A percentile compares a stretch with the other conserved stretches of the same genome.
phyloP scores from a whole-genome alignment of 2,113 vertebrate genomes.

The Chaetorhynchus papuensis region DNA sequence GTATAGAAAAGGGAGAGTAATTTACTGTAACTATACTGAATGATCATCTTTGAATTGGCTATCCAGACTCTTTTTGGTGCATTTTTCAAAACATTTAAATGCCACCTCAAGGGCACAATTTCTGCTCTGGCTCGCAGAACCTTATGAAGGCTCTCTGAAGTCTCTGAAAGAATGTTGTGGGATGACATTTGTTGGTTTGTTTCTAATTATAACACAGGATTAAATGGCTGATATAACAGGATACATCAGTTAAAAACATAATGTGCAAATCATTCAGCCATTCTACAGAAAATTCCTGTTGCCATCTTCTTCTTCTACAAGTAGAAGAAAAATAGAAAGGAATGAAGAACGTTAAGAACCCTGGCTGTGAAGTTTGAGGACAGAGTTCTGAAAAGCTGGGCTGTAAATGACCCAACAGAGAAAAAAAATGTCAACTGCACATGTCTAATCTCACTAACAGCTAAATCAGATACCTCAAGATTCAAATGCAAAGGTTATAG shows the following conservation, averaged over 20 bases:
- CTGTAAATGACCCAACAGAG: not conserved
- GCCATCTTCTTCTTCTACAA: not conserved
- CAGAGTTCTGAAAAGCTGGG: not conserved
- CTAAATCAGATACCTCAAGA: not conserved
- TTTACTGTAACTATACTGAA: not conserved
- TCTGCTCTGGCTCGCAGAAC: not conserved
- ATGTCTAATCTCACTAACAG: not conserved
- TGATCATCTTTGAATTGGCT: not conserved
- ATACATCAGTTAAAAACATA: not conserved
- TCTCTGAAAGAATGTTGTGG: not conserved
- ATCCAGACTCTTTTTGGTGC: not conserved
- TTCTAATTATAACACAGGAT: not conserved
- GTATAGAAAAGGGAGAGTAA: not conserved
- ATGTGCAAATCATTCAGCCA: fast-evolving
- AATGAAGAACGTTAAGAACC: fast-evolving
- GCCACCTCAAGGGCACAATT: not conserved
- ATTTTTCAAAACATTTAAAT: not conserved
- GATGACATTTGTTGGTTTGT: not conserved
- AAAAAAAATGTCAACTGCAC: not conserved
- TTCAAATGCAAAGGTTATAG: not conserved
- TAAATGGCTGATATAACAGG: not conserved
- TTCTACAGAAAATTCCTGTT: not conserved
- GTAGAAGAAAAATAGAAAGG: not conserved
- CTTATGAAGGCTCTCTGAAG: not conserved
- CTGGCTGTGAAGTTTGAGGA: not conserved